phyloP scores from a whole-genome alignment of 2,113 vertebrate genomes.

The Sylvia atricapilla region DNA sequence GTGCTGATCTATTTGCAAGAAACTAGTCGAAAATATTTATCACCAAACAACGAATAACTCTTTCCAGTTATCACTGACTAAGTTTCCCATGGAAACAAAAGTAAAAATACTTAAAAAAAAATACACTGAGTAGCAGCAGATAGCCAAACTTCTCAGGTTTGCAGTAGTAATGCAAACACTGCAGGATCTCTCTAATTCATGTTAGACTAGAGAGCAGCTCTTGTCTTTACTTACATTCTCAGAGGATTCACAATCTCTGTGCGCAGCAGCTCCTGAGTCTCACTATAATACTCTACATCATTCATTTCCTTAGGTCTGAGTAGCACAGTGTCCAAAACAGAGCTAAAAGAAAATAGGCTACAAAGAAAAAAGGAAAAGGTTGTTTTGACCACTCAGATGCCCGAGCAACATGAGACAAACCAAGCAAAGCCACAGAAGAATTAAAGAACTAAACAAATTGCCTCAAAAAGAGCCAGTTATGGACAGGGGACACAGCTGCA shows the following conservation, averaged over 20 bases:
- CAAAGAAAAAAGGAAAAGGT: not conserved
- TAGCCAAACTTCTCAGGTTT: not conserved
- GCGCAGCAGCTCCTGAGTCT: slow-evolving; percentile 93
- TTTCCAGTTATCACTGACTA: not conserved
- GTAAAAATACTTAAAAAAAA: not conserved
- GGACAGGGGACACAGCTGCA: not conserved
- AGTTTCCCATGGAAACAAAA: not conserved
- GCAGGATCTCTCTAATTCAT: not conserved
- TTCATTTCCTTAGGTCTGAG: slow-evolving; percentile 94
- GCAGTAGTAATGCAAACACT: not conserved
- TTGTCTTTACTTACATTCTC: slow-evolving; percentile 85
- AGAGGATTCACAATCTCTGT: slow-evolving; percentile 98
- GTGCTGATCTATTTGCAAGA: not conserved
- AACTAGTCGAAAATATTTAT: not conserved
- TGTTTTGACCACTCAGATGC: not conserved
- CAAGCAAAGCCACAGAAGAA: slow-evolving; percentile 3
- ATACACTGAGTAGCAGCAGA: not conserved
- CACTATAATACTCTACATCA: slow-evolving; percentile 95
- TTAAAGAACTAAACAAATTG: not conserved
- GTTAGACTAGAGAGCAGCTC: not conserved
- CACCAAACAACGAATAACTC: not conserved
- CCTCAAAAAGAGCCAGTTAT: not conserved
- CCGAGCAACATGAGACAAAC: not conserved
- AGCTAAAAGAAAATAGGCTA: slow-evolving; percentile 98
- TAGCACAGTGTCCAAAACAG: slow-evolving; percentile 94